Evolutionary conservation across 1,140 invertebrate species (phyloP), one percentile per base, ranked within the genome.

Genomic region (Pachyrhynchus sulphureomaculatus): DNA sequence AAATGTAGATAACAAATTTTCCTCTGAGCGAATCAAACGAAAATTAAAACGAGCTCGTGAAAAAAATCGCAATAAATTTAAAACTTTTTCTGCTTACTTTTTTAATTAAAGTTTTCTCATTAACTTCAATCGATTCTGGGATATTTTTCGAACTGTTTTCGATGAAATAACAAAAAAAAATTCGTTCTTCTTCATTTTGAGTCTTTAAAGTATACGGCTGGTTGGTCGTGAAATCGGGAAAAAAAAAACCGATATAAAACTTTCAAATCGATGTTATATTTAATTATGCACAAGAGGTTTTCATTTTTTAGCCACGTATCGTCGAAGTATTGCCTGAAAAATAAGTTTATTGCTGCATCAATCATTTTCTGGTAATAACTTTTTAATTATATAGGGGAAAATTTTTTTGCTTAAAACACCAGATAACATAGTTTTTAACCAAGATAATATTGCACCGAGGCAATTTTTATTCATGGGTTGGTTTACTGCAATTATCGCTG

Each of bases 271-370:
- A 17, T 34, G 37, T 74, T 64, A 32, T 71, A 75, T 59, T 68
- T 73, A 8, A 75, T 9, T 4, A 37, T 55, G 42, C 71, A 73
- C 1, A 75, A 36, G 4, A 72, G 15, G 13, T 68, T 61, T 42
- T 75, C 72, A 23, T 65, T 49, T 65, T 68, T 68, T 21, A 75
- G 42, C 72, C 73, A 74, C n/a, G 63, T 74, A 26, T 63, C 52
- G 15, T 72, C 68, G 4, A 70, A 49, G 47, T 68, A 73, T 55
- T 73, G 66, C 2, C 73, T 72, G 42, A 56, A 71, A 72, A 24
- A 44, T 37, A 37, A 10, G 10, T 4, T 12, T 12, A 12, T 36
- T 15, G 4, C 3, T 15, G 10, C 4, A 29, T 8, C 52, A 41
- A 48, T n/a, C 2, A 10, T 15, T 48, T 4, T 47, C 15, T 5